Conservation (phyloP, 35 echinoderm and acorn worm genomes). For the Apostichopus japonicus region DNA sequence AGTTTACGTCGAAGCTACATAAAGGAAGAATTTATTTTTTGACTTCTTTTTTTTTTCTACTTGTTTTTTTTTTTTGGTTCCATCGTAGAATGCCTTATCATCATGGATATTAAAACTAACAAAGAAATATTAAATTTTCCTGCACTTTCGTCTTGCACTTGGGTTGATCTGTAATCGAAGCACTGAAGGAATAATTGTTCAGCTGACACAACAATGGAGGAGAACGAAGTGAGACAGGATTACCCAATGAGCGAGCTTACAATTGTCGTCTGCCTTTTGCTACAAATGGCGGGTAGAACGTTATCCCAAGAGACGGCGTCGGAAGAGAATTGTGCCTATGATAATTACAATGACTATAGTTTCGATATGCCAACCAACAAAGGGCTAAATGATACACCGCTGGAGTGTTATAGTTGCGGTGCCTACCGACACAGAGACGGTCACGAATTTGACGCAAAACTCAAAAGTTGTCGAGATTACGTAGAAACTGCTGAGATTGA, state of each 20-base stretch:
- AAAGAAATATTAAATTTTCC: not conserved
- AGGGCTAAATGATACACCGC: not conserved
- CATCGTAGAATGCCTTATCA: not conserved
- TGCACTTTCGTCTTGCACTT: not conserved
- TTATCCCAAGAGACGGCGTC: not conserved
- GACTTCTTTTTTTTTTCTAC: too few relatives aligned
- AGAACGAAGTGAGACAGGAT: not conserved
- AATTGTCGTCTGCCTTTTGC: not conserved
- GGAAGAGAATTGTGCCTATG: not conserved
- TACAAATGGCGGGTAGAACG: slow-evolving; percentile 6
- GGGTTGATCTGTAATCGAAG: not conserved
- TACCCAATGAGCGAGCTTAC: not conserved
- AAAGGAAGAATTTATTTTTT: too few relatives aligned
- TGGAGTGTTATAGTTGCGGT: slow-evolving; percentile 37
- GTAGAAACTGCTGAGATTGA: not conserved
- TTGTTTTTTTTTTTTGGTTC: too few relatives aligned
- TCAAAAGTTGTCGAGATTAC: slow-evolving; percentile 16
- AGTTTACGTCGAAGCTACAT: too few relatives aligned
- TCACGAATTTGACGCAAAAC: not conserved
- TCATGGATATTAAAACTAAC: not conserved
- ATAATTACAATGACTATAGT: not conserved
- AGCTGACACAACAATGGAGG: not conserved
- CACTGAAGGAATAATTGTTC: not conserved
- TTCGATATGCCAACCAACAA: not conserved
- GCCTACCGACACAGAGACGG: slow-evolving; percentile 40